phyloP scores from a whole-genome alignment of 2,113 vertebrate genomes.

The Malurus cyaneus region DNA sequence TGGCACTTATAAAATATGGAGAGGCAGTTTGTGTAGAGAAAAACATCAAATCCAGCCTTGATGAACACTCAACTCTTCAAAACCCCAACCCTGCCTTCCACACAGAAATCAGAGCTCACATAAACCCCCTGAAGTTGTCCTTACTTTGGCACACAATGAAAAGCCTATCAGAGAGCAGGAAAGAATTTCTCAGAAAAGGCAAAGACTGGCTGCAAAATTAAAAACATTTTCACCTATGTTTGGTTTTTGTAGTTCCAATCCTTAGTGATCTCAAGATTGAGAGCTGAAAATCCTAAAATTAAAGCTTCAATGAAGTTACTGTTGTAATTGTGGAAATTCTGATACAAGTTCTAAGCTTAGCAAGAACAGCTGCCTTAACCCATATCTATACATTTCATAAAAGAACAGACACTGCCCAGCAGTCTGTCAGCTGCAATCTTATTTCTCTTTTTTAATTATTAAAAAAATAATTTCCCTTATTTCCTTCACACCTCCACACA shows the following conservation, averaged over 20 bases:
- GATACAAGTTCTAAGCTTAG: not conserved
- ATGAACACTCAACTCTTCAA: not conserved
- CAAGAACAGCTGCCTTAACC: not conserved
- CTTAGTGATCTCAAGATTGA: not conserved
- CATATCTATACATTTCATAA: not conserved
- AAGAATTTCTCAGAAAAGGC: not conserved
- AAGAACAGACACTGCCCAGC: not conserved
- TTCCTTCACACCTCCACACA: not conserved
- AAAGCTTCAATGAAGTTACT: not conserved
- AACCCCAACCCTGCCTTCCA: not conserved
- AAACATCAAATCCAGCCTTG: not conserved
- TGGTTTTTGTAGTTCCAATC: not conserved
- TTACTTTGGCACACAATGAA: not conserved
- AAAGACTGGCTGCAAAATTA: not conserved
- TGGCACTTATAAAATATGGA: not conserved
- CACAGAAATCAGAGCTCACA: not conserved
- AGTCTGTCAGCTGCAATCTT: not conserved
- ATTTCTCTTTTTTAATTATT: not conserved
- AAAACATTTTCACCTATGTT: not conserved
- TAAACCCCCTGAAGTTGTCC: not conserved
- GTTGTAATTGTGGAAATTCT: not conserved
- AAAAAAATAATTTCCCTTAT: not conserved
- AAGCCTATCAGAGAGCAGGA: not conserved
- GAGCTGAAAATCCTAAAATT: not conserved
- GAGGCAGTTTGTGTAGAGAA: not conserved